Conservation (phyloP, 2,113 vertebrate genomes). For the Ptilonorhynchus violaceus region DNA sequence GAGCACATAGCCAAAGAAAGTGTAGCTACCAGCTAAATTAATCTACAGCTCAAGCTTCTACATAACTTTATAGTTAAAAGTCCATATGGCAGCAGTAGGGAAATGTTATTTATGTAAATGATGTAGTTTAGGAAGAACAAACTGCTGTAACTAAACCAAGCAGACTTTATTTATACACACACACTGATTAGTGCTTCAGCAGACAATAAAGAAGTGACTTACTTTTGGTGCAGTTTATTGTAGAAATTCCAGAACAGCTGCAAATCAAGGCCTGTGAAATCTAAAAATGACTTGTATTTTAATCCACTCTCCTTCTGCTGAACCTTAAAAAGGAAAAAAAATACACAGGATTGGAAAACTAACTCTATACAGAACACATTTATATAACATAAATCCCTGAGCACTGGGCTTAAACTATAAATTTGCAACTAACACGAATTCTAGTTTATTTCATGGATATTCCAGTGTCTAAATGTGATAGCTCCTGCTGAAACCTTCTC, state of each 20-base stretch:
- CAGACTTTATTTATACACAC: not conserved
- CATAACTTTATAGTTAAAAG: not conserved
- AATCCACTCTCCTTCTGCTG: conserved; percentile 85
- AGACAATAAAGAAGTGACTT: conserved; percentile 63
- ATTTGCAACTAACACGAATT: not conserved
- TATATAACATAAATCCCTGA: not conserved
- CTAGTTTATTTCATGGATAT: not conserved
- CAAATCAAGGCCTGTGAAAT: conserved; percentile 86
- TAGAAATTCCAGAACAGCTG: conserved; percentile 94
- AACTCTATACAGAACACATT: not conserved
- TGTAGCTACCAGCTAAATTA: not conserved
- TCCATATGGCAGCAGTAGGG: not conserved
- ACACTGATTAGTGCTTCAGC: not conserved
- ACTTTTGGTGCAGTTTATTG: conserved; percentile 90
- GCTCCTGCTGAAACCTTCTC: not conserved
- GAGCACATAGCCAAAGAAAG: not conserved
- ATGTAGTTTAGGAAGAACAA: not conserved
- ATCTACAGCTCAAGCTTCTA: not conserved
- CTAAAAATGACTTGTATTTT: conserved; percentile 89
- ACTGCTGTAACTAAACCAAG: not conserved
- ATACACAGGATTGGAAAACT: not conserved
- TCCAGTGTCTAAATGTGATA: not conserved
- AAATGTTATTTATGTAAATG: conserved; percentile 1
- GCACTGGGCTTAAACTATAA: not conserved
- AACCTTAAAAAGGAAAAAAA: conserved; percentile 63